Percentiles rank a stretch among this genome's conserved stretches.
phyloP scores from a whole-genome alignment of 1,140 invertebrate species.

The Harlomillsia oculata region DNA sequence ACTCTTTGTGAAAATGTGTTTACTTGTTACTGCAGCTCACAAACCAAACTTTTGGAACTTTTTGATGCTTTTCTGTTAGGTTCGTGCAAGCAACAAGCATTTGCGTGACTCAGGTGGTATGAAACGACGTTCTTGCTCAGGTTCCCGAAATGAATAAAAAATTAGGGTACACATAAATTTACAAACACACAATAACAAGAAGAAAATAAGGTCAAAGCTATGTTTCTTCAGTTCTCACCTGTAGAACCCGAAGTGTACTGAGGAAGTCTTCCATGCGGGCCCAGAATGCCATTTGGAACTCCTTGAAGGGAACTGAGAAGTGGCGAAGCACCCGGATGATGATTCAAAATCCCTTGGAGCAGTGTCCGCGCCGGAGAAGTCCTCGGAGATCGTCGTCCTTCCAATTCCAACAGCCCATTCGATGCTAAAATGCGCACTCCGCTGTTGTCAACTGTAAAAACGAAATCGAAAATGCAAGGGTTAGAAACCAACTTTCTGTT shows the following conservation, averaged over 20 bases:
- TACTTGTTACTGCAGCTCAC: no score
- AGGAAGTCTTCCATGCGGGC: slow-evolving; percentile 26
- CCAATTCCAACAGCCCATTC: slow-evolving; percentile 33
- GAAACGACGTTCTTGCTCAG: no score
- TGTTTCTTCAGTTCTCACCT: slow-evolving; percentile 24
- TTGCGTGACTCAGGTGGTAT: no score
- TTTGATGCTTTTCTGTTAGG: no score
- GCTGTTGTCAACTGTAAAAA: slow-evolving; percentile 32
- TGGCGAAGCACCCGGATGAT: slow-evolving; percentile 41
- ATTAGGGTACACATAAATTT: not conserved
- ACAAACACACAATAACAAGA: not conserved
- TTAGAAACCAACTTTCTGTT: no score
- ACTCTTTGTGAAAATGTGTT: no score
- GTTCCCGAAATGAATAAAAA: no score
- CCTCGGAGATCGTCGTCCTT: slow-evolving; percentile 32
- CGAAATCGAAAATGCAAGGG: slow-evolving; percentile 16
- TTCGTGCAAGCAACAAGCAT: no score
- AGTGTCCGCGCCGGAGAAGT: slow-evolving; percentile 40
- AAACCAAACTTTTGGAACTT: no score
- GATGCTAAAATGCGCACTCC: slow-evolving; percentile 30
- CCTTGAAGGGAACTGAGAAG: slow-evolving; percentile 30
- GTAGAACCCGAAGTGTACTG: slow-evolving; percentile 34
- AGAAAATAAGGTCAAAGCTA: no score
- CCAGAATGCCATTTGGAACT: slow-evolving; percentile 29
- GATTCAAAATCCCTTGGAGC: slow-evolving; percentile 52